Evolutionary conservation across 2,797 vertebrate species (phyloP), one percentile per base, ranked within the genome.

Genomic region (Merluccius polli): DNA sequence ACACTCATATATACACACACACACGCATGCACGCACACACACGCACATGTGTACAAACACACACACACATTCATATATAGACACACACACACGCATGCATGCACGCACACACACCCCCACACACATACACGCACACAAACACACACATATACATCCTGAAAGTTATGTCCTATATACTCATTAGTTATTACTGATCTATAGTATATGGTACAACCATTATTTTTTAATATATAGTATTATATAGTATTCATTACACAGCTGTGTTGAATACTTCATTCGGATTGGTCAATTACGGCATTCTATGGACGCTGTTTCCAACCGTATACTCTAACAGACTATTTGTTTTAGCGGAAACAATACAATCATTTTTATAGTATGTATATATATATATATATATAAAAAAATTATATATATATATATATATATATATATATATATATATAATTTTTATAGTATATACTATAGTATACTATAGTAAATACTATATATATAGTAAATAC

Each of bases 1-100:
- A 35, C 41, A 71, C 35, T 44, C 35, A 70, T n/a, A 8, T 52
- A 36, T 33, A 67, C 73, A 73, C 48, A 24, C 72, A 63, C 29
- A 33, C 30, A 11, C 29, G 5, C 30, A 36, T n/a, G 65, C 35
- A n/a, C 52, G 24, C 73, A 63, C 48, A 65, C 52, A 65, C 44
- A 33, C 32, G 24, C 32, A 24, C 5, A 15, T 10, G 15, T 4
- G 16, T 9, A 35, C 32, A 18, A 52, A 74, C 52, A 67, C 52
- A 33, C 5, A 63, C 68, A 32, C 30, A 67, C 35, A 36, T 7
- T 33, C 30, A 63, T 32, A 59, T 18, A 16, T 1, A 59, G 12
- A 3, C 48, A 59, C 38, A 41, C 38, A 41, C 48, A 59, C 8
- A 59, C 48, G 5, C 48, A 59, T 2, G 15, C 48, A 59, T 13